Percentiles rank a stretch among this genome's conserved stretches.
Evolutionary conservation across 92 coral and sea anemone genomes (phyloP).

Genomic region (Porites lobata): DNA sequence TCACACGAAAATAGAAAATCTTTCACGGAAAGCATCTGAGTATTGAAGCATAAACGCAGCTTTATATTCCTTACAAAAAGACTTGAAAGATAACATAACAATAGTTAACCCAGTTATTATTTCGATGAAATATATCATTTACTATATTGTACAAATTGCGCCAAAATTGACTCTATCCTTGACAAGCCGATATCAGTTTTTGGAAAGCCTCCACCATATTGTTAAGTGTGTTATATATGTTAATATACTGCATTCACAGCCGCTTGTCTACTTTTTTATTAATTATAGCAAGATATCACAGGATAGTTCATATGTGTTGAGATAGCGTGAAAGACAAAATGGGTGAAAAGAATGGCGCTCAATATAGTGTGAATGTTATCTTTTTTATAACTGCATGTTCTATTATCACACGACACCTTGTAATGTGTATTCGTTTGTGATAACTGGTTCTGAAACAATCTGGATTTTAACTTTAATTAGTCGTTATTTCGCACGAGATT

Average conservation of each 20-base stretch:
- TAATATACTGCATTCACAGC: slow-evolving; percentile 32
- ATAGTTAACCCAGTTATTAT: background rate
- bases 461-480: no score
- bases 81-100: background rate
- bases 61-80: background rate
- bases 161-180: slow-evolving; percentile 18
- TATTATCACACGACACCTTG: background rate
- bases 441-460: background rate
- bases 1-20: background rate
- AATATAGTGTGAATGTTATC: slow-evolving; percentile 22
- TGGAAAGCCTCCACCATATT: slow-evolving; percentile 36
- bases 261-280: slow-evolving; percentile 38
- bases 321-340: slow-evolving; percentile 8
- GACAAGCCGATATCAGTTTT: slow-evolving; percentile 32
- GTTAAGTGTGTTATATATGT: slow-evolving; percentile 47
- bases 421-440: background rate
- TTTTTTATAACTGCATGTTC: background rate
- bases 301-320: slow-evolving; percentile 15
- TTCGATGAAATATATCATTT: slow-evolving; percentile 16
- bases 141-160: slow-evolving; percentile 48
- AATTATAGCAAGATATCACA: slow-evolving; percentile 32
- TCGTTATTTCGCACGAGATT: background rate
- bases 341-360: background rate
- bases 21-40: background rate
- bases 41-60: background rate